Conservation (phyloP, 2,888 invertebrate genomes). For the Tanytarsus gracilentus region DNA sequence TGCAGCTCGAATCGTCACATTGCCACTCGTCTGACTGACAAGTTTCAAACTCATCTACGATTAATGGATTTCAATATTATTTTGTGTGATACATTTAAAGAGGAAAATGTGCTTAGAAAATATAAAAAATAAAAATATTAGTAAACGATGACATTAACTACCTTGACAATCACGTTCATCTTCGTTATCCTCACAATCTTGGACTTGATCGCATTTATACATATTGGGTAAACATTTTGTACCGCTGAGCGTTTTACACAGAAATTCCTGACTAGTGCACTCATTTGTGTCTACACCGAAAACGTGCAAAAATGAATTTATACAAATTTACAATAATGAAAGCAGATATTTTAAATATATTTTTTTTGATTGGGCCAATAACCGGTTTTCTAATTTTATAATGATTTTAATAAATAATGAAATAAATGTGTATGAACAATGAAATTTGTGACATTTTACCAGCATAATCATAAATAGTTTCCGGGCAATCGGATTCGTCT, state of each 20-base stretch:
- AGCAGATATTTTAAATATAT: too few species aligned
- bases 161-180: constrained; percentile 48
- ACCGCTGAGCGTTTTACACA: too few species aligned
- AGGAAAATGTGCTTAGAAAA: too few species aligned
- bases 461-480: constrained; percentile 36
- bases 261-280: background rate
- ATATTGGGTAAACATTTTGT: constrained; percentile 38
- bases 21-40: constrained; percentile 48
- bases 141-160: background rate
- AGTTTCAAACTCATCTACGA: constrained; percentile 36
- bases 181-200: constrained; percentile 53
- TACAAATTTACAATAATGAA: too few species aligned
- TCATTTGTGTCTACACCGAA: background rate
- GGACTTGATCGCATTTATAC: constrained; percentile 48
- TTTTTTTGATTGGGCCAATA: too few species aligned
- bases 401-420: background rate
- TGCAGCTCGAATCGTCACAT: constrained; percentile 54
- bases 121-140: background rate
- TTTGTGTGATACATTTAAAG: background rate
- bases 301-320: background rate
- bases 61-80: background rate
- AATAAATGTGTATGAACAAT: background rate
- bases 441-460: constrained; percentile 11
- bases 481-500: constrained; percentile 52
- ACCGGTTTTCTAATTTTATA: background rate